phyloP scores from a whole-genome alignment of 2,888 invertebrate genomes.

The Athalia circularis region DNA sequence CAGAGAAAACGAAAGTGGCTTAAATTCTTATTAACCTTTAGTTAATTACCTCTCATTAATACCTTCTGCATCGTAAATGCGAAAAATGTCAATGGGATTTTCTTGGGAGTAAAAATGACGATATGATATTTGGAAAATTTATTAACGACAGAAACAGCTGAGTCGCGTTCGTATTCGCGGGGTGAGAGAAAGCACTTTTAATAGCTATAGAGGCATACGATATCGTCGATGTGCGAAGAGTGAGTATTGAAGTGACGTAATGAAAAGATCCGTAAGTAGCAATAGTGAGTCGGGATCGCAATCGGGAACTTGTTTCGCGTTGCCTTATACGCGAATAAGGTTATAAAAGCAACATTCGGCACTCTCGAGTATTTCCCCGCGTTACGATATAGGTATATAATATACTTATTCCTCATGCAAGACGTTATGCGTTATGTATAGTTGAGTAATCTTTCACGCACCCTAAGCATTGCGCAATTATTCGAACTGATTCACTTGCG shows the following conservation, averaged over 20 bases:
- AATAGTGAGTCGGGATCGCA: too few relatives aligned
- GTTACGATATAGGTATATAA: background rate
- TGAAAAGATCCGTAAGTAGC: too few relatives aligned
- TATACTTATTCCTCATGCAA: background rate
- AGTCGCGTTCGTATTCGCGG: too few relatives aligned
- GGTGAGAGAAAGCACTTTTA: too few relatives aligned
- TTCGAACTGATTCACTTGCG: conserved; percentile 21
- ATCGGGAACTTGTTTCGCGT: background rate
- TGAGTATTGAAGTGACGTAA: too few relatives aligned
- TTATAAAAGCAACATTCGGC: background rate
- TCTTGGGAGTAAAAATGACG: too few relatives aligned
- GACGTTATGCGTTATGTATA: background rate
- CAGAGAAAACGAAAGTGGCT: conserved; percentile 15
- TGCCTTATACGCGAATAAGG: background rate
- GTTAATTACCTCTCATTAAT: background rate
- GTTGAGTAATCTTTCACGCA: conserved; percentile 34
- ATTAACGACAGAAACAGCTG: too few relatives aligned
- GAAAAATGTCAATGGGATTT: too few relatives aligned
- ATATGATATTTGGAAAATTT: too few relatives aligned
- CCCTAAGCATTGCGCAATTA: conserved; percentile 4
- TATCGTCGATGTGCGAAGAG: too few relatives aligned
- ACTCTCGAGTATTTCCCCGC: background rate
- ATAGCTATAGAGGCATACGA: too few relatives aligned
- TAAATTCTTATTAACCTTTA: background rate
- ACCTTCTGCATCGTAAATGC: too few relatives aligned